Conservation (phyloP, 2,888 invertebrate genomes). For the Limnephilus marmoratus region DNA sequence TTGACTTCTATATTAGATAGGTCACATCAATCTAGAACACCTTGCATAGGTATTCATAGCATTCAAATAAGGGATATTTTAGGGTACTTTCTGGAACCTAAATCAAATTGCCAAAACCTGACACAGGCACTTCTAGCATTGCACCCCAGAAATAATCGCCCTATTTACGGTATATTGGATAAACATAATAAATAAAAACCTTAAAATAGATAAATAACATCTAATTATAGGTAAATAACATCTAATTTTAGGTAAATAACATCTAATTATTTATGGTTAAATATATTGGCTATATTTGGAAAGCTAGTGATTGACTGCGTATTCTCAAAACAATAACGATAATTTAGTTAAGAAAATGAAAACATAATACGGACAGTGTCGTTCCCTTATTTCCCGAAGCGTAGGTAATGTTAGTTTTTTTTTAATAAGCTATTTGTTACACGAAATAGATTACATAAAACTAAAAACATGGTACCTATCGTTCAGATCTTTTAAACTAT, state of each 20-base stretch:
- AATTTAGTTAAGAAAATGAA: neutral
- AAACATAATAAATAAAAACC: neutral
- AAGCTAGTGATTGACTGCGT: neutral
- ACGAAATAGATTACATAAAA: neutral
- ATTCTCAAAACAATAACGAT: neutral
- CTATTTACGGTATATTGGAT: neutral
- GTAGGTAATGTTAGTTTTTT: neutral
- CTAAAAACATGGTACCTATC: neutral
- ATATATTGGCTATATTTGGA: neutral
- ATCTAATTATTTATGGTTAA: neutral
- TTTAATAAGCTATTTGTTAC: neutral
- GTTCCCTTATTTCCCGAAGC: neutral
- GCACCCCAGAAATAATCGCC: neutral
- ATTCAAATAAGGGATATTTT: too few species aligned
- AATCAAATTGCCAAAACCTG: too few species aligned
- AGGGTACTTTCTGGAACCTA: too few species aligned
- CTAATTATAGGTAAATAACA: too few species aligned
- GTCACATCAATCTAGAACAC: too few species aligned
- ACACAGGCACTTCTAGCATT: too few species aligned
- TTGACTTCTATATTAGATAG: too few species aligned
- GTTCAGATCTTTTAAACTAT: neutral
- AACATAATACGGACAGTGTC: neutral
- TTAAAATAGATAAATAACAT: too few species aligned
- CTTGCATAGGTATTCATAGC: too few species aligned
- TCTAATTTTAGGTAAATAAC: too few species aligned